These are phyloP conservation scores for Stercorarius parasiticus DNA, from an alignment of 2,113 vertebrate species.

Conservation along the genomic window DNA sequence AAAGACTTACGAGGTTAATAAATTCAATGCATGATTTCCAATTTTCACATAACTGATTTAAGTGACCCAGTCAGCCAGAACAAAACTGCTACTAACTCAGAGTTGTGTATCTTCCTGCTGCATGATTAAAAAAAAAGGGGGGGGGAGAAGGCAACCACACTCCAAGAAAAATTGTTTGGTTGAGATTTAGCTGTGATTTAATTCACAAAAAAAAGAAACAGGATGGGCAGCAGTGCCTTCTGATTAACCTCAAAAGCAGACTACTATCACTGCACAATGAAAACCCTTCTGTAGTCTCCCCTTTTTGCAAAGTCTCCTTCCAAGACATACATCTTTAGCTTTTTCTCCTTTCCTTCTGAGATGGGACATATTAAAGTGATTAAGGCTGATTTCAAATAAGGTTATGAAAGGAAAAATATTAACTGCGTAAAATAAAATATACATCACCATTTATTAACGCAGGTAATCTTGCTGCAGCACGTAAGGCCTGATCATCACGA, in stretches of 20 bases:
- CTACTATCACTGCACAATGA: neutral
- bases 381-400: neutral
- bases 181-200: neutral
- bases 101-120: neutral
- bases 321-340: neutral
- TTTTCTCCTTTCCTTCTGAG: neutral
- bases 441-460: neutral
- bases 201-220: neutral
- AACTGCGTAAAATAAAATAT: neutral
- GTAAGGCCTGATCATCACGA: neutral
- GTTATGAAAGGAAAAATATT: neutral
- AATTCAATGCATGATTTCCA: neutral
- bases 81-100: neutral
- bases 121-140: fast-evolving
- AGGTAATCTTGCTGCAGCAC: neutral
- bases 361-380: neutral
- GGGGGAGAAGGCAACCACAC: neutral
- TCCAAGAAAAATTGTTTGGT: neutral
- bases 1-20: neutral
- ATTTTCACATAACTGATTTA: neutral
- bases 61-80: neutral
- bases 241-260: neutral
- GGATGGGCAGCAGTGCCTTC: neutral
- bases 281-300: neutral
- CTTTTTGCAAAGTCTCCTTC: neutral